Conservation (phyloP, 2,797 vertebrate genomes). For the Microctenopoma stevenorrisi region DNA sequence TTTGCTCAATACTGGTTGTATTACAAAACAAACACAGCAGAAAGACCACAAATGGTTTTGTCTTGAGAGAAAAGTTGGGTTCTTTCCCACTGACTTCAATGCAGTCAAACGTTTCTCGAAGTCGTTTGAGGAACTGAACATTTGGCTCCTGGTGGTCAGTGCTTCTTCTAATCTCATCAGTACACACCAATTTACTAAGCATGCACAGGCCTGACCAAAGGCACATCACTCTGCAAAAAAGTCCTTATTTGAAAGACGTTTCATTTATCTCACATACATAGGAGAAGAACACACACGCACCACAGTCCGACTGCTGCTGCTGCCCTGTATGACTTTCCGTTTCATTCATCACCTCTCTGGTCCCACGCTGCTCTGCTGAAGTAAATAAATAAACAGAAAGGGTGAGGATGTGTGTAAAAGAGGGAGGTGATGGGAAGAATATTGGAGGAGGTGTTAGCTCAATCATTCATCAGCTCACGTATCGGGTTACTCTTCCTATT, state of each 20-base stretch:
- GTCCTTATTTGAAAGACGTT: conserved; percentile 32
- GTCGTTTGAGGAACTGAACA: conserved; percentile 20
- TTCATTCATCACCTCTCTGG: conserved; percentile 67
- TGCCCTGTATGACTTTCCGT: conserved; percentile 47
- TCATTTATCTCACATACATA: conserved; percentile 10
- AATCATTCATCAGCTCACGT: conserved; percentile 69
- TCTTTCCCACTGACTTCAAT: conserved; percentile 61
- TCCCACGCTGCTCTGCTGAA: conserved; percentile 63
- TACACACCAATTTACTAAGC: conserved; percentile 21
- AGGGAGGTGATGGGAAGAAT: conserved; percentile 62
- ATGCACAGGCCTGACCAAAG: conserved; percentile 24
- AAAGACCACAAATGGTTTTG: conserved; percentile 29
- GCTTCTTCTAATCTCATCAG: conserved; percentile 33
- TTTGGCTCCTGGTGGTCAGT: conserved; percentile 31
- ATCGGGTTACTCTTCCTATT: conserved; percentile 54
- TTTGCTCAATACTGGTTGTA: conserved; percentile 23
- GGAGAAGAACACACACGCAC: conserved; percentile 17
- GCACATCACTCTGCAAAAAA: conserved; percentile 40
- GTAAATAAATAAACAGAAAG: conserved; percentile 73
- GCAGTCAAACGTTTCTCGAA: conserved; percentile 35
- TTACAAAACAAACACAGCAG: conserved; percentile 24
- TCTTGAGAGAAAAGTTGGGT: conserved; percentile 38
- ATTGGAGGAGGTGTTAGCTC: conserved; percentile 55
- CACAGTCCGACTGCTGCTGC: conserved; percentile 43
- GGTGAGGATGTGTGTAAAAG: conserved; percentile 56